Percentiles rank a stretch among this genome's conserved stretches.
phyloP scores from a whole-genome alignment of 2,113 vertebrate genomes.

The Malurus elegans region DNA sequence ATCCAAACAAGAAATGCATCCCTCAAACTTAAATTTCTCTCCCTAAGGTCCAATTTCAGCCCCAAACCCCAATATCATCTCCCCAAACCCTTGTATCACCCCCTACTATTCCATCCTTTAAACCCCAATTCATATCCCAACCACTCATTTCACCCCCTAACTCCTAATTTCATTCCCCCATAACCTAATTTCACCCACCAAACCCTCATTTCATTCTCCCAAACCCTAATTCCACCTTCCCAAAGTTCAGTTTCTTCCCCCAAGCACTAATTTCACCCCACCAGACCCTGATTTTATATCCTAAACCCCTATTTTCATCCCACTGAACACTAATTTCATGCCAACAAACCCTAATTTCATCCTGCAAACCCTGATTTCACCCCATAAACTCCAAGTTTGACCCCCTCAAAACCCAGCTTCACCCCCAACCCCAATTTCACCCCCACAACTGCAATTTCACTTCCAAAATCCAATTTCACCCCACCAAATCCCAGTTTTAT shows the following conservation, averaged over 20 bases:
- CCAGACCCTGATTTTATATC: not conserved
- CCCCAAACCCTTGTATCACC: not conserved
- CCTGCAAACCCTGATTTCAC: not conserved
- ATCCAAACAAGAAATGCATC: not conserved
- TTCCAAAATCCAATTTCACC: not conserved
- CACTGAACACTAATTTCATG: not conserved
- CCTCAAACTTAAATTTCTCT: too few relatives aligned
- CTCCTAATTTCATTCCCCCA: not conserved
- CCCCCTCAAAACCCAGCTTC: not conserved
- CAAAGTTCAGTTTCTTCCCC: not conserved
- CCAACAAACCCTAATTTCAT: not conserved
- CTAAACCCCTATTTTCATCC: not conserved
- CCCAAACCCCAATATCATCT: too few relatives aligned
- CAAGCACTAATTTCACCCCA: rapidly evolving
- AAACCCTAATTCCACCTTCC: not conserved
- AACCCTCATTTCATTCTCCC: not conserved
- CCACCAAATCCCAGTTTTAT: not conserved
- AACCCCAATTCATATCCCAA: not conserved
- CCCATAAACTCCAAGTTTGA: not conserved
- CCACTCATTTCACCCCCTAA: rapidly evolving
- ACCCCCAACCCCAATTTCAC: not conserved
- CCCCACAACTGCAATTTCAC: too few relatives aligned
- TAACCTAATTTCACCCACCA: not conserved
- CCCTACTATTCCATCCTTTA: not conserved
- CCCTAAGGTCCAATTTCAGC: rapidly evolving